Evolutionary conservation across 2,113 vertebrate genomes (phyloP).

Genomic region (Aplodontia rufa): DNA sequence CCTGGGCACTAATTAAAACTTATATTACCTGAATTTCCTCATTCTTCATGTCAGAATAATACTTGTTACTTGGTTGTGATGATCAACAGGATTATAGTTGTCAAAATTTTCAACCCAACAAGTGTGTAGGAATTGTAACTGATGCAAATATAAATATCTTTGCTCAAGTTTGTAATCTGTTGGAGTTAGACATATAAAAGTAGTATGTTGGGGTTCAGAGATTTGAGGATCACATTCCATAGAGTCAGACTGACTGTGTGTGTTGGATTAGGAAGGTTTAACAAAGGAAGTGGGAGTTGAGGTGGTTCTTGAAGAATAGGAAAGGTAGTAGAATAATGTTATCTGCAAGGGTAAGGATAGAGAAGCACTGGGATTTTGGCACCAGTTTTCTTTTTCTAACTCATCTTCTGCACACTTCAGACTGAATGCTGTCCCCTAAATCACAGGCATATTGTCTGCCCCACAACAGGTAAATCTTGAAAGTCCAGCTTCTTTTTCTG

Average conservation of each 20-base stretch:
- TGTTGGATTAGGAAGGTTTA: conserved; percentile 12
- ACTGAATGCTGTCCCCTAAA: conserved; percentile 55
- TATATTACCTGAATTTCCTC: background rate
- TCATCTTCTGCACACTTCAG: conserved; percentile 44
- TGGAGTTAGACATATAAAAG: background rate
- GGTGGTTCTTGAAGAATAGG: background rate
- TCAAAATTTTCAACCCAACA: background rate
- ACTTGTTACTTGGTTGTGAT: conserved; percentile 2
- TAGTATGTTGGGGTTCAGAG: conserved; percentile 3
- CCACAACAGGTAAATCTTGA: background rate
- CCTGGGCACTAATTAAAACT: conserved; percentile 21
- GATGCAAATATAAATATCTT: conserved; percentile 34
- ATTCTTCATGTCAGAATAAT: conserved; percentile 17
- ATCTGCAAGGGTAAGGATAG: background rate
- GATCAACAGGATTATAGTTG: background rate
- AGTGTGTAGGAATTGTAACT: background rate
- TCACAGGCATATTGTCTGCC: conserved; percentile 36
- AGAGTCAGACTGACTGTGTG: background rate
- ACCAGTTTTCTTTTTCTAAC: background rate
- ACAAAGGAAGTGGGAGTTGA: background rate
- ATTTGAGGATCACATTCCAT: background rate
- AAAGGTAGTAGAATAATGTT: background rate
- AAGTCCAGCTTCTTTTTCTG: conserved; percentile 11
- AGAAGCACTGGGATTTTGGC: background rate
- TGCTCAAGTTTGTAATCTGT: conserved; percentile 19